Conservation (phyloP, 2,888 invertebrate genomes). For the Drosophila acutilabella region DNA sequence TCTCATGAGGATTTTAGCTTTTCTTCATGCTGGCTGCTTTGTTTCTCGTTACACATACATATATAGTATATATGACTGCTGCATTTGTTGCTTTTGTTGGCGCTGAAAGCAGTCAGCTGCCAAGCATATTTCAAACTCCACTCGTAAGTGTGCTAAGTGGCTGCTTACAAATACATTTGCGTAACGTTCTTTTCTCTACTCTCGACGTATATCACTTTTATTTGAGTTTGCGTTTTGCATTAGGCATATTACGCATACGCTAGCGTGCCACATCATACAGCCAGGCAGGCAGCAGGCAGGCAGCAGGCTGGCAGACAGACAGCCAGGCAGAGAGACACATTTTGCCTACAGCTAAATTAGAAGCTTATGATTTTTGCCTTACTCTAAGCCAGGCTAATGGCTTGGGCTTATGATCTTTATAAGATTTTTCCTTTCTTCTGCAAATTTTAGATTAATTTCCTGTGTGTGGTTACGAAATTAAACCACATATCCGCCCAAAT, state of each 20-base stretch:
- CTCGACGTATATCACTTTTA: conserved; percentile 69
- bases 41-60: conserved; percentile 14
- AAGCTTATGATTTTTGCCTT: conserved; percentile 72
- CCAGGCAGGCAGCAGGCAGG: not conserved
- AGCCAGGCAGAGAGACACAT: not conserved
- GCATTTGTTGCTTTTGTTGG: conserved; percentile 26
- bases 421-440: conserved; percentile 10
- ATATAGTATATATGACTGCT: conserved; percentile 19
- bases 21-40: conserved; percentile 39
- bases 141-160: conserved; percentile 79
- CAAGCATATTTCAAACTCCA: conserved; percentile 76
- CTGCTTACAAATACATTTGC: conserved; percentile 78
- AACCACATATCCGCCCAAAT: conserved; percentile 28
- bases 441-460: conserved; percentile 53
- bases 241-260: conserved; percentile 78
- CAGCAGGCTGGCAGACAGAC: not conserved
- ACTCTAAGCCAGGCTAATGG: conserved; percentile 68
- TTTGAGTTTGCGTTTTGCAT: conserved; percentile 80
- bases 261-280: conserved; percentile 41
- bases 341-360: conserved; percentile 57
- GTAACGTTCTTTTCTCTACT: conserved; percentile 44
- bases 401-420: conserved; percentile 60
- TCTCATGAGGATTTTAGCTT: conserved; percentile 73
- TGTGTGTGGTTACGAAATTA: conserved; percentile 36
- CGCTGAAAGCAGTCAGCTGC: conserved; percentile 65